Base-by-base conservation (phyloP, 2,888 invertebrate genomes). In the Actias luna region DNA sequence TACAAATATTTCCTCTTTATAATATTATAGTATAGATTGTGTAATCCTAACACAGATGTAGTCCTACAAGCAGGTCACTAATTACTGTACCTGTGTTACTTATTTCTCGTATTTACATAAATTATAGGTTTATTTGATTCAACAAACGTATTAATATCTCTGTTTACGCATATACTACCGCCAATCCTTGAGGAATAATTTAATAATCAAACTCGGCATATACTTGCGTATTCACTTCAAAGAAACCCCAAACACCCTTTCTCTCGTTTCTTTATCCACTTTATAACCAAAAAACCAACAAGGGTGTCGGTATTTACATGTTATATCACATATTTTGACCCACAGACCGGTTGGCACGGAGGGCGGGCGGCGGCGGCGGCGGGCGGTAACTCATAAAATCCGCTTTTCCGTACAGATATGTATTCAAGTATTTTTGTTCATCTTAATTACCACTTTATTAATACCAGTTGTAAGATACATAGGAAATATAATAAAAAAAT, bases 261-360 rank as follows among this genome's bases (percentile, higher is more conserved):
- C 10, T 2, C 46, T 46, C 46, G 7, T 22, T 46, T 22, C 22
- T 22, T 46, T 46, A 46, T 62, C 59, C 62, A 62, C 36, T 58
- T 62, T 59, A 62, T 62, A 62, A 52, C 58, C 59, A 62, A 58
- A 58, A 62, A 62, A 42, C 25, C 46, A 46, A 46, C 46, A 46
- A 46, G 46, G n/a, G 18, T 58, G 22, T n/a, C 22, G 25, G 59
- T 62, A 59, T 62, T 62, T 62, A 62, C 62, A 59, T 59, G 62
- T 58, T 50, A 59, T 62, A 59, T 62, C 59, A 59, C 50, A 59
- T 58, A 58, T 58, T 62, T 59, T 59, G 62, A 59, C 59, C 52
- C 58, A 31, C 39, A 29, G 57, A 22, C 61, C 57, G 62, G 42
- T 50, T 50, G 50, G 27, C 59, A 27, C 14, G 16, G 7, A 29